Conservation (phyloP, 2,888 invertebrate genomes). For the Ormyrus thymus region DNA sequence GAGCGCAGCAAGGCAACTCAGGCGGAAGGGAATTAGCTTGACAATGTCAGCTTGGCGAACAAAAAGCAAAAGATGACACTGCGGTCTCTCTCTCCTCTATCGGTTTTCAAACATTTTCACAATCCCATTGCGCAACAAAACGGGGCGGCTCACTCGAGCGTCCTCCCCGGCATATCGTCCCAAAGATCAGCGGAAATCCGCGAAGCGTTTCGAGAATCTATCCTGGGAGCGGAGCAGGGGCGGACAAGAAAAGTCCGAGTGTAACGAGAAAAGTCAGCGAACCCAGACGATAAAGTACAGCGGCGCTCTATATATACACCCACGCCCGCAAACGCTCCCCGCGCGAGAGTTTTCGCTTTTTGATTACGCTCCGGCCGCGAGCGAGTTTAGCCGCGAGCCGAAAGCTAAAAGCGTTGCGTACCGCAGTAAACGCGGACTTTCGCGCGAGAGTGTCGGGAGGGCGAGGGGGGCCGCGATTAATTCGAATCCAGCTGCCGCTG, state of each 20-base stretch:
- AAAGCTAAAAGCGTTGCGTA: not conserved
- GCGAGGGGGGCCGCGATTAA: constrained; percentile 51
- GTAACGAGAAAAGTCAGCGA: constrained; percentile 48
- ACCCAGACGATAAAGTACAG: constrained; percentile 10
- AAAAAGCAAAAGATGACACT: too few relatives aligned
- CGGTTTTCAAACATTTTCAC: constrained; percentile 21
- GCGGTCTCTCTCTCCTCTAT: too few relatives aligned
- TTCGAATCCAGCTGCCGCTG: constrained; percentile 42
- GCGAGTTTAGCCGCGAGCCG: too few relatives aligned
- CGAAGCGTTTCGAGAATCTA: constrained; percentile 41
- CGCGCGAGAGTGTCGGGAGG: constrained; percentile 15
- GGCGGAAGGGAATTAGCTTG: too few relatives aligned
- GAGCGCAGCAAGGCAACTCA: too few relatives aligned
- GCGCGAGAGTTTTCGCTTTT: constrained; percentile 31
- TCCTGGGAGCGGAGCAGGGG: not conserved
- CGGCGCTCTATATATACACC: too few relatives aligned
- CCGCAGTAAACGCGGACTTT: constrained; percentile 10
- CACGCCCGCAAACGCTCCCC: too few relatives aligned
- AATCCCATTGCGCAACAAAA: constrained; percentile 19
- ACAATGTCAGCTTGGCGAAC: too few relatives aligned
- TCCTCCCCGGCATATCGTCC: not conserved
- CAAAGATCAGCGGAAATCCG: constrained; percentile 43
- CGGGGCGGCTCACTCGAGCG: not conserved
- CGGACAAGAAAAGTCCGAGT: constrained; percentile 34
- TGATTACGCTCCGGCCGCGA: constrained; percentile 8